These are phyloP conservation scores for Bombus polaris DNA, from an alignment of 1,140 invertebrate species.

Conservation along the genomic window DNA sequence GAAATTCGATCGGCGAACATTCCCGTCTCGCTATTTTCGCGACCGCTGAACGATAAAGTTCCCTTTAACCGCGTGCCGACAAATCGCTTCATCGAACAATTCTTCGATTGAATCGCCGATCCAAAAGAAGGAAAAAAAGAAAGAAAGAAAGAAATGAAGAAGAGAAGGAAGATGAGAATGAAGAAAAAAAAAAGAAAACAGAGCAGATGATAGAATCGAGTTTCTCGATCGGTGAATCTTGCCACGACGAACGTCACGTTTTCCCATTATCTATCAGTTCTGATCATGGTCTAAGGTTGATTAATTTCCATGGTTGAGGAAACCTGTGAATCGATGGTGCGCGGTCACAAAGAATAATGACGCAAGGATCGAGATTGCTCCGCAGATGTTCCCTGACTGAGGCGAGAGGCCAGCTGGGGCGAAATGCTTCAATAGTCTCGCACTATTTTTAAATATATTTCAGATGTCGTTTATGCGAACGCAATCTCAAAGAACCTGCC, in stretches of 20 bases:
- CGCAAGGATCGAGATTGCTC: slow-evolving; percentile 72
- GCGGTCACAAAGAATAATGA: slow-evolving; percentile 75
- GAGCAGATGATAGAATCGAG: slow-evolving; percentile 24
- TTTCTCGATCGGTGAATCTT: slow-evolving; percentile 36
- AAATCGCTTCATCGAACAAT: slow-evolving; percentile 32
- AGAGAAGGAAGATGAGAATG: neutral
- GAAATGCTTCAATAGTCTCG: slow-evolving; percentile 78
- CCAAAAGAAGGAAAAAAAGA: neutral
- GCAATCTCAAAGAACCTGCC: slow-evolving; percentile 27
- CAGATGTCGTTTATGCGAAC: slow-evolving; percentile 45
- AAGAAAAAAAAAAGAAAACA: neutral
- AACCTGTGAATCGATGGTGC: slow-evolving; percentile 76
- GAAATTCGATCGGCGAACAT: neutral
- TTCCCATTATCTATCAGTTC: slow-evolving; percentile 45
- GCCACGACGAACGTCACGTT: slow-evolving; percentile 36
- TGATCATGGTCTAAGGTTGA: slow-evolving; percentile 73
- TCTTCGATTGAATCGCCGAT: slow-evolving; percentile 20
- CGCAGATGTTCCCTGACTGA: slow-evolving; percentile 76
- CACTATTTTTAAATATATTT: slow-evolving; percentile 76
- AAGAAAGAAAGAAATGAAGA: neutral
- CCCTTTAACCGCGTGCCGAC: slow-evolving; percentile 14
- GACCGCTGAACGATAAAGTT: slow-evolving; percentile 38
- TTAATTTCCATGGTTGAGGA: slow-evolving; percentile 81
- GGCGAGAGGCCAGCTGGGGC: slow-evolving; percentile 74
- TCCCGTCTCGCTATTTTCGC: slow-evolving; percentile 30